Conservation (phyloP, 2,888 invertebrate genomes). For the Troilus luridus region DNA sequence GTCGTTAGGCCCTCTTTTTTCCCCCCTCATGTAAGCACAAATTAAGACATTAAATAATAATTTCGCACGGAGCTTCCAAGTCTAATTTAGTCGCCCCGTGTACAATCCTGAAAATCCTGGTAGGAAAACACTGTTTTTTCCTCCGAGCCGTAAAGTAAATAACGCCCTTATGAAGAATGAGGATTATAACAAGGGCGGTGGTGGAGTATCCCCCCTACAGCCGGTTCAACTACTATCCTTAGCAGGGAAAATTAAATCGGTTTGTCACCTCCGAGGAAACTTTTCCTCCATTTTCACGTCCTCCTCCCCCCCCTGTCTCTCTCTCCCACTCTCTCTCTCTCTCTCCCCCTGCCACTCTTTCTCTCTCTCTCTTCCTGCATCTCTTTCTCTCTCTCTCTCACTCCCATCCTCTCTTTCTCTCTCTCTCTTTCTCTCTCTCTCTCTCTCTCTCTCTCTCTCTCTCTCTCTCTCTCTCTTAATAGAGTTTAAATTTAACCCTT, state of each 20-base stretch:
- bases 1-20: not conserved
- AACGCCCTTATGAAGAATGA: conserved; percentile 3
- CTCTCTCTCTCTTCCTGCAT: not conserved
- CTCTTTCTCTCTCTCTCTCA: not conserved
- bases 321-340: no score
- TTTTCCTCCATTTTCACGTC: not conserved
- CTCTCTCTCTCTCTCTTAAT: not conserved
- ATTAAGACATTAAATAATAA: not conserved
- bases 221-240: not conserved
- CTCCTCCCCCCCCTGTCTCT: no score
- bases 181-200: not conserved
- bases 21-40: not conserved
- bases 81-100: not conserved
- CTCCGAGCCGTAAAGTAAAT: conserved; percentile 3
- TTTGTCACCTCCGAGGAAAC: conserved; percentile 4
- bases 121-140: not conserved
- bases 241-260: conserved; percentile 15
- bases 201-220: not conserved
- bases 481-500: not conserved
- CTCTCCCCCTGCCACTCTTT: no score
- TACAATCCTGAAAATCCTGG: not conserved
- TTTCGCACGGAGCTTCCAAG: not conserved
- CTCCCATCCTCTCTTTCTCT: no score
- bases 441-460: no score
- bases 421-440: no score